These are phyloP conservation scores for Anthrax anthrax DNA, from an alignment of 2,888 invertebrate genomes.

Conservation along the genomic window DNA sequence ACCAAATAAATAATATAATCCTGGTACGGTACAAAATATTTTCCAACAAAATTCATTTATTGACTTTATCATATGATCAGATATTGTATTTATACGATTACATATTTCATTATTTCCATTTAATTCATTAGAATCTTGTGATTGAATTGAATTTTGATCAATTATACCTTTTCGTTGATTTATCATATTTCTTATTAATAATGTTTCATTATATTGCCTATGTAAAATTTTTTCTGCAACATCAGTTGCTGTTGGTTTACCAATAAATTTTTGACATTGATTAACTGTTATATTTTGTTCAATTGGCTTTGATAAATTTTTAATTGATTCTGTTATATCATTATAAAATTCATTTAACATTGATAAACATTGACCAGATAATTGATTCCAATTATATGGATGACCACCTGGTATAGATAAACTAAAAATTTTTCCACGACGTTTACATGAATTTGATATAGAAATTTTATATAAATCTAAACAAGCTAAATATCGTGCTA, in stretches of 20 bases:
- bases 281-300: slow-evolving; percentile 4
- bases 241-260: slow-evolving; percentile 14
- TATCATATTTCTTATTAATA: slow-evolving; percentile 17
- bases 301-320: slow-evolving; percentile 17
- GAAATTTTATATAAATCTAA: slow-evolving; percentile 55
- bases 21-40: slow-evolving; percentile 48
- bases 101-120: slow-evolving; percentile 25
- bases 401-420: slow-evolving; percentile 74
- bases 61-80: slow-evolving; percentile 32
- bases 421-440: slow-evolving; percentile 52
- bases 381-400: slow-evolving; percentile 72
- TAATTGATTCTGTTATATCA: slow-evolving; percentile 41
- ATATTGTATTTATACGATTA: slow-evolving; percentile 33
- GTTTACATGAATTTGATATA: slow-evolving; percentile 36
- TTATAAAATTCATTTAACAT: slow-evolving; percentile 50
- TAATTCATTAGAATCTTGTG: slow-evolving; percentile 12
- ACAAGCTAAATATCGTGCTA: slow-evolving; percentile 61
- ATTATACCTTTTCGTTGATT: too few relatives aligned
- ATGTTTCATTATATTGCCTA: slow-evolving; percentile 26
- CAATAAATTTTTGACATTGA: slow-evolving; percentile 9
- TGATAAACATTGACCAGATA: slow-evolving; percentile 45
- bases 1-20: slow-evolving; percentile 59
- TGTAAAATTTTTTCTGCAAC: slow-evolving; percentile 26
- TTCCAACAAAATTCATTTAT: slow-evolving; percentile 30
- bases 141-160: slow-evolving; percentile 16